Conservation (phyloP, 2,888 invertebrate genomes). For the Apeira syringaria region DNA sequence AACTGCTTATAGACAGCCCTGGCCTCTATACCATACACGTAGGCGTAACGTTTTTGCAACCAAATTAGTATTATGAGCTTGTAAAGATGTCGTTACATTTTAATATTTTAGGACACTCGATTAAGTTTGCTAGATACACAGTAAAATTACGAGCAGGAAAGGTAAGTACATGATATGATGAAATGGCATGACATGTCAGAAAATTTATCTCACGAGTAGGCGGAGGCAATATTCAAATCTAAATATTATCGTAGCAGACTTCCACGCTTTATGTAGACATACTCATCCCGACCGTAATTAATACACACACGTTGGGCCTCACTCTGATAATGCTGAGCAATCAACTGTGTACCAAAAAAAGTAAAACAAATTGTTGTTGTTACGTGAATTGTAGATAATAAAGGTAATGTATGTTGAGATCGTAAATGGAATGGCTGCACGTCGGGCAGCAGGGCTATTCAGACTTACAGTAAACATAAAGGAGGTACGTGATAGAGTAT, state of each 20-base stretch:
- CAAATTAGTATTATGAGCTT: no score
- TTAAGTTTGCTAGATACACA: no score
- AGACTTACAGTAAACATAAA: slow-evolving; percentile 30
- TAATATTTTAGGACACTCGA: no score
- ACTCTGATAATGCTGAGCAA: slow-evolving; percentile 16
- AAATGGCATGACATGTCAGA: no score
- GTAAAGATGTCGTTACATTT: no score
- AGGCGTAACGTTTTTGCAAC: no score
- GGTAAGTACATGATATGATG: no score
- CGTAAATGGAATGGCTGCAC: slow-evolving; percentile 38
- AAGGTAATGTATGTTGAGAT: slow-evolving; percentile 40
- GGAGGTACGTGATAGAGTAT: slow-evolving; percentile 22
- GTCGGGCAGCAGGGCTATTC: slow-evolving; percentile 27
- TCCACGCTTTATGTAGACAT: neutral
- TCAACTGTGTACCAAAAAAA: slow-evolving; percentile 22
- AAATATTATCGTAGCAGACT: neutral
- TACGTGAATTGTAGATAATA: slow-evolving; percentile 44
- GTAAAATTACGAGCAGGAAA: no score
- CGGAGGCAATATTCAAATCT: neutral
- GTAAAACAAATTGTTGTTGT: slow-evolving; percentile 41
- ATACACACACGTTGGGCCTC: slow-evolving; percentile 2
- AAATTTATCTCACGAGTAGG: no score
- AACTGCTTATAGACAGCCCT: no score
- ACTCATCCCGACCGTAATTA: neutral
- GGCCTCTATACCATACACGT: no score